Conservation (phyloP, 1,140 invertebrate genomes). For the Lordiphosa collinella region DNA sequence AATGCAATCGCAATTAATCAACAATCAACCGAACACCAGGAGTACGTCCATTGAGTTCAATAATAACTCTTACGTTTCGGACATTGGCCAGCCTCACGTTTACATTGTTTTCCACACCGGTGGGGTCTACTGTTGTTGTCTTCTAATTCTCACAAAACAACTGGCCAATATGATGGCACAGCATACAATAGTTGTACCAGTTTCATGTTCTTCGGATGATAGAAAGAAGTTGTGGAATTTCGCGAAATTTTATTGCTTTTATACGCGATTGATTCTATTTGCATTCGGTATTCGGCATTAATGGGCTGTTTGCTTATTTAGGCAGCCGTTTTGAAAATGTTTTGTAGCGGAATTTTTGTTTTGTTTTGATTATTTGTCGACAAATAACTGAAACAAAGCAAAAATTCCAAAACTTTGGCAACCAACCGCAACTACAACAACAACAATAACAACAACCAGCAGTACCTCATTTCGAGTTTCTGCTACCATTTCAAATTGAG, state of each 20-base stretch:
- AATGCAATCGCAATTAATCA: too few species aligned
- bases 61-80: too few species aligned
- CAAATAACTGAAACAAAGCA: too few species aligned
- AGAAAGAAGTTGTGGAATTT: background rate
- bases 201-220: conserved; percentile 20
- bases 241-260: background rate
- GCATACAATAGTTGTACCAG: background rate
- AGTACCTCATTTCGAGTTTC: too few species aligned
- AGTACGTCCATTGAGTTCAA: too few species aligned
- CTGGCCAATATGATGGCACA: conserved; percentile 12
- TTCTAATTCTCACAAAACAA: conserved; percentile 12
- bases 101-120: background rate
- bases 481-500: too few species aligned
- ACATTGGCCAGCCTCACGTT: background rate
- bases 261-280: conserved; percentile 17
- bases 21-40: too few species aligned
- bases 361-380: too few species aligned
- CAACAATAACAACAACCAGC: too few species aligned
- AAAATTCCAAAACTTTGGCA: too few species aligned
- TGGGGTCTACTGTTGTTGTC: conserved; percentile 1
- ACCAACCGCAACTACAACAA: too few species aligned
- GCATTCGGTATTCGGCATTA: background rate
- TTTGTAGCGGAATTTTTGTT: background rate
- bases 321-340: conserved; percentile 28
- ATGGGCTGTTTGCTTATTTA: background rate